Evolutionary conservation across 37 sponge, comb jelly and placozoan genomes (phyloP).

Genomic region (Bolinopsis microptera): DNA sequence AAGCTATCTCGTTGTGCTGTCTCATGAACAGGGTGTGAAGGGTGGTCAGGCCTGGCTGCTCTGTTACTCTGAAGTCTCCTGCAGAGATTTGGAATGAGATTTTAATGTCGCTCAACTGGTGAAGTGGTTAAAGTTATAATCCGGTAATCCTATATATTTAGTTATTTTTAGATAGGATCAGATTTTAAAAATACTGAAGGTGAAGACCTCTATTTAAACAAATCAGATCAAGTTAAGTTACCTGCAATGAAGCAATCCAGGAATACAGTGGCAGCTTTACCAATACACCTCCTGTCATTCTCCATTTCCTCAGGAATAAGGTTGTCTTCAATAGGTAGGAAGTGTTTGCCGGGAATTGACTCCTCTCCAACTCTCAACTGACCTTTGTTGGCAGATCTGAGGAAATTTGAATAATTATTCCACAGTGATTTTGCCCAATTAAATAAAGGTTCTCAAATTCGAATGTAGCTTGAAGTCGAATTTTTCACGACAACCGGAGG

Average conservation of each 20-base stretch:
- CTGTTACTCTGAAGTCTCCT: slow-evolving; percentile 31
- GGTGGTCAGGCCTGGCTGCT: slow-evolving; percentile 30
- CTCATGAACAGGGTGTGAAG: slow-evolving; percentile 66
- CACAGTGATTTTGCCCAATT: too few relatives aligned
- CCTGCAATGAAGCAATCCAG: slow-evolving; percentile 28
- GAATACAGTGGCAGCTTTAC: slow-evolving; percentile 34
- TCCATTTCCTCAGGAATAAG: slow-evolving; percentile 34
- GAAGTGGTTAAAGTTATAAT: too few relatives aligned
- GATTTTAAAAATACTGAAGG: too few relatives aligned
- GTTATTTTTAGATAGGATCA: too few relatives aligned
- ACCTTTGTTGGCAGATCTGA: slow-evolving; percentile 60
- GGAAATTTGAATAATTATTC: not conserved
- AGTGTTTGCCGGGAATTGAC: slow-evolving; percentile 63
- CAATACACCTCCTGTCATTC: slow-evolving; percentile 16
- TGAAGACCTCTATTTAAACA: too few relatives aligned
- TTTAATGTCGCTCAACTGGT: not conserved
- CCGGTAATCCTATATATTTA: too few relatives aligned
- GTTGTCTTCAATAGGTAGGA: slow-evolving; percentile 73
- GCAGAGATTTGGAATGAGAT: not conserved
- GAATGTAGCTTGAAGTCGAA: not conserved
- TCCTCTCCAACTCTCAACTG: slow-evolving; percentile 54
- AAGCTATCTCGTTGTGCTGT: slow-evolving; percentile 58
- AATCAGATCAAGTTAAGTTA: too few relatives aligned
- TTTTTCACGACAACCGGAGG: not conserved
- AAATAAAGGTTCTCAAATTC: not conserved